These are phyloP conservation scores for Myotis findleyi DNA, from an alignment of 2,797 vertebrate genomes.

Conservation along the genomic window DNA sequence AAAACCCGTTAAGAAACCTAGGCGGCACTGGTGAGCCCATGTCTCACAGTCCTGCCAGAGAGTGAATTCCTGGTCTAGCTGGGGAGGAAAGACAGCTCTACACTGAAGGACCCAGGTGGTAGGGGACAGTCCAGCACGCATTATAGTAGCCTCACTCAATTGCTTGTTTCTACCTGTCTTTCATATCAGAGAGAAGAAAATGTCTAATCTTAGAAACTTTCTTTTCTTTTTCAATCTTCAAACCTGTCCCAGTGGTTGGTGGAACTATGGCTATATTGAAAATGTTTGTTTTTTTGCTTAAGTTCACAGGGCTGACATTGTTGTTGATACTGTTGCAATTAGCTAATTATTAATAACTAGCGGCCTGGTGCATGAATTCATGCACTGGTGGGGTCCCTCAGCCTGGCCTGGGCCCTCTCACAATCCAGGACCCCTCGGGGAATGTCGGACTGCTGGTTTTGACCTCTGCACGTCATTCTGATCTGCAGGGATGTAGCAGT, in stretches of 20 bases:
- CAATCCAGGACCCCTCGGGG: too few species aligned
- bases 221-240: neutral
- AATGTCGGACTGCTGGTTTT: too few species aligned
- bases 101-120: neutral
- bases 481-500: too few species aligned
- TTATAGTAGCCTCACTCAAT: neutral
- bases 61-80: neutral
- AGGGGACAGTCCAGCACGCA: neutral
- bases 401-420: too few species aligned
- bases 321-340: neutral
- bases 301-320: neutral
- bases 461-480: too few species aligned
- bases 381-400: too few species aligned
- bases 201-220: neutral
- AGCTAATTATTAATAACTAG: neutral
- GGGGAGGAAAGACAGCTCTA: neutral
- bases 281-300: constrained; percentile 25
- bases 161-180: neutral
- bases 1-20: neutral
- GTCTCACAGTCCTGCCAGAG: neutral
- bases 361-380: too few species aligned
- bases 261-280: neutral
- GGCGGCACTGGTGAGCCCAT: neutral
- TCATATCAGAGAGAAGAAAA: neutral
- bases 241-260: neutral